These are phyloP conservation scores for Phrynocephalus forsythii DNA, from an alignment of 2,797 vertebrate genomes.

Conservation along the genomic window DNA sequence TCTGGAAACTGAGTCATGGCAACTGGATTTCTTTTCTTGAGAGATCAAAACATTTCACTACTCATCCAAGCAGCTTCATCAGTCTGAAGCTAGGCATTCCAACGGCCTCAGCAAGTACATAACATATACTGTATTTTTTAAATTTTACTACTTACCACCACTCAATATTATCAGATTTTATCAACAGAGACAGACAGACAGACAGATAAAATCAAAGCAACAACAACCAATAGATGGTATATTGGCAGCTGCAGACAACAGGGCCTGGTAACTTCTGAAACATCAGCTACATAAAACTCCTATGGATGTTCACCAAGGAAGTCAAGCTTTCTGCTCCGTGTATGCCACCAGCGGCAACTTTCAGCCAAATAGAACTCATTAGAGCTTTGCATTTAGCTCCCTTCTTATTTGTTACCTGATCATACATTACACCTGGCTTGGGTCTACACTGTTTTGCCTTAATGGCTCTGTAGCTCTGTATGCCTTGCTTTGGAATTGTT, in stretches of 20 bases:
- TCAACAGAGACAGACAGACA: too few species aligned
- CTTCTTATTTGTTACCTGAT: constrained; percentile 19
- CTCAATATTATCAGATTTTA: neutral
- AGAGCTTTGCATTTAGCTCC: constrained; percentile 27
- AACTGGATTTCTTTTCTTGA: too few species aligned
- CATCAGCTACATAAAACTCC: constrained; percentile 14
- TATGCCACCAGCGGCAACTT: constrained; percentile 7
- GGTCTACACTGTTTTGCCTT: constrained; percentile 6
- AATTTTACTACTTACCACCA: too few species aligned
- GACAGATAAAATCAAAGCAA: neutral
- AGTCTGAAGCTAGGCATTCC: too few species aligned
- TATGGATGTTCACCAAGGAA: constrained; percentile 10
- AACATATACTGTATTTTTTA: too few species aligned
- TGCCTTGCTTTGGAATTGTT: constrained; percentile 31
- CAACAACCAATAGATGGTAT: neutral
- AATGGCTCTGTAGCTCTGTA: constrained; percentile 4
- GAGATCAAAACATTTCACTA: too few species aligned
- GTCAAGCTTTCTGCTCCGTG: neutral
- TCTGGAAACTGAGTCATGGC: too few species aligned
- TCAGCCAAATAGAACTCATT: constrained; percentile 3
- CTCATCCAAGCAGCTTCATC: too few species aligned
- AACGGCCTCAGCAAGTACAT: too few species aligned
- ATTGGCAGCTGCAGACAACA: constrained; percentile 21
- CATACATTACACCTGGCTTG: neutral
- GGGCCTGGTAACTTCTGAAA: neutral